phyloP scores from a whole-genome alignment of 2,113 vertebrate species.

The Oryzias woworae region DNA sequence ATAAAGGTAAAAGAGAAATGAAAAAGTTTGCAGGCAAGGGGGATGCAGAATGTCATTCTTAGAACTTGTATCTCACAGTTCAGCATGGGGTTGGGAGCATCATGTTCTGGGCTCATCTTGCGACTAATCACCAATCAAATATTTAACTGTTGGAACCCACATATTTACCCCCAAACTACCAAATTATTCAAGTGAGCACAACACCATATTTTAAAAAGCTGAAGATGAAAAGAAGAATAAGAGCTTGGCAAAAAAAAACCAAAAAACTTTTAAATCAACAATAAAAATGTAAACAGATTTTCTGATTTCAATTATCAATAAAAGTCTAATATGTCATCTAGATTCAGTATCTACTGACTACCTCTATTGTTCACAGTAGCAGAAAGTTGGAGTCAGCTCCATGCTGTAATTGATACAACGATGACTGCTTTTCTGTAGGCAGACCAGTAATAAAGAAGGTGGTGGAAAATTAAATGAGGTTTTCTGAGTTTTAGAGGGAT shows the following conservation, averaged over 20 bases:
- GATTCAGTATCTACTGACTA: background rate
- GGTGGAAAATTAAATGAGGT: constrained; percentile 70
- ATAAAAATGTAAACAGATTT: no score
- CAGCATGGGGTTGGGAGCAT: background rate
- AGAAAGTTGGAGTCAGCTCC: constrained; percentile 39
- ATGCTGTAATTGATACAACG: constrained; percentile 59
- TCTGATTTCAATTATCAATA: no score
- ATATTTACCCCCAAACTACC: no score
- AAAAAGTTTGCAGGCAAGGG: background rate
- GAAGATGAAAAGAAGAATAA: no score
- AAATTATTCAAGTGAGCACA: no score
- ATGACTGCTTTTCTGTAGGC: constrained; percentile 58
- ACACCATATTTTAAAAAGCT: no score
- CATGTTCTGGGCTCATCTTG: background rate
- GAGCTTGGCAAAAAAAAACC: no score
- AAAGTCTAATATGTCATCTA: no score
- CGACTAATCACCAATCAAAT: background rate
- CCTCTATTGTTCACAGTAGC: background rate
- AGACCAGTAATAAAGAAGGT: constrained; percentile 37
- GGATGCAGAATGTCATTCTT: background rate
- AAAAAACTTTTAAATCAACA: no score
- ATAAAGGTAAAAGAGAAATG: no score
- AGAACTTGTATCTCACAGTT: background rate
- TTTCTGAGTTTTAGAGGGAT: constrained; percentile 51
- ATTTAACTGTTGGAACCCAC: background rate